Percentiles rank a stretch among this genome's conserved stretches.
Conservation (phyloP, 2,888 invertebrate species). For the Nemotelus pantherinus region DNA sequence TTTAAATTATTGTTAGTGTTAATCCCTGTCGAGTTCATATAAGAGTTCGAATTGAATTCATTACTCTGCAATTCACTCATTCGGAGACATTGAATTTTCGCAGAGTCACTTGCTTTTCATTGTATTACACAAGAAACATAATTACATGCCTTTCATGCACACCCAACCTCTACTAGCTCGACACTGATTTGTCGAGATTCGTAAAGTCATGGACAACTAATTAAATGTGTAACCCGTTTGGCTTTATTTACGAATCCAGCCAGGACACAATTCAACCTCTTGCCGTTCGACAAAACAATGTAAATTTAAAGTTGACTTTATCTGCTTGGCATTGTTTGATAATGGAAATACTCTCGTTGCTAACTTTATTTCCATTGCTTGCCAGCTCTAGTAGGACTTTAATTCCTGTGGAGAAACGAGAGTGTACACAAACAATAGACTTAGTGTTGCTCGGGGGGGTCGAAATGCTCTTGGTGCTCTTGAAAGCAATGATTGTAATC, state of each 20-base stretch:
- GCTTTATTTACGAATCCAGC: background rate
- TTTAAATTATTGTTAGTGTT: no score
- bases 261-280: background rate
- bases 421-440: slow-evolving; percentile 4
- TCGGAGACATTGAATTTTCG: no score
- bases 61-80: no score
- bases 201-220: slow-evolving; percentile 24
- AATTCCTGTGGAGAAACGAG: slow-evolving; percentile 1
- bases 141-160: no score
- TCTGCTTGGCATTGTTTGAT: background rate
- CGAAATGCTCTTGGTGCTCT: no score
- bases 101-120: no score
- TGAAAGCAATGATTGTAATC: background rate
- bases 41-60: no score
- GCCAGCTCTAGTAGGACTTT: background rate
- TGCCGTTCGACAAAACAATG: no score
- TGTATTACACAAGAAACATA: no score
- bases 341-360: background rate
- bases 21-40: no score
- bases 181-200: background rate
- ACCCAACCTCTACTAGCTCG: no score
- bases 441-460: background rate
- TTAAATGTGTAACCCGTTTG: slow-evolving; percentile 20
- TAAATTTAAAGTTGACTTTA: no score
- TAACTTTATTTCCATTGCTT: background rate